A percentile compares a stretch with the other conserved stretches of the same genome.
Conservation (phyloP, 1,140 invertebrate genomes). For the Habropoda laboriosa region DNA sequence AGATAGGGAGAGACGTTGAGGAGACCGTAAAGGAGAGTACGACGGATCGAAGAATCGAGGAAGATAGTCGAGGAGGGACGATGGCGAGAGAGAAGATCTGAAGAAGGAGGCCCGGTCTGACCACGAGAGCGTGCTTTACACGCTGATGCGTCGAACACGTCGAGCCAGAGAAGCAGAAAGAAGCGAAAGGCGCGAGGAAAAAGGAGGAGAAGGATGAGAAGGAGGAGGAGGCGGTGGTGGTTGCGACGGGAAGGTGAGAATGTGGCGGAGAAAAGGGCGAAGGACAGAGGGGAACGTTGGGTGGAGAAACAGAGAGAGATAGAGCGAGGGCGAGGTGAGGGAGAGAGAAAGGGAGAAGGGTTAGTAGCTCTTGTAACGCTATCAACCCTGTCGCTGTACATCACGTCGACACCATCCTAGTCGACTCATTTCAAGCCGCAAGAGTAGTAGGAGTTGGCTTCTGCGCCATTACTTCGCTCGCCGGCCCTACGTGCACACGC, state of each 20-base stretch:
- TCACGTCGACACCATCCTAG: constrained; percentile 81
- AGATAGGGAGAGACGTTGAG: constrained; percentile 8
- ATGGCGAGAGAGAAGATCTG: not conserved
- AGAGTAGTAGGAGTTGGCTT: constrained; percentile 76
- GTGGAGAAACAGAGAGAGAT: too few relatives aligned
- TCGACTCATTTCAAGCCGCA: constrained; percentile 73
- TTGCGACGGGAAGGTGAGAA: constrained; percentile 22
- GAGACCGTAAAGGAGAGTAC: constrained; percentile 29
- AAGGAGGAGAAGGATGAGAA: not conserved
- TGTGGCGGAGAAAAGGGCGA: constrained; percentile 30
- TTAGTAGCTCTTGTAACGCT: constrained; percentile 82
- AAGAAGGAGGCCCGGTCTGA: constrained; percentile 45
- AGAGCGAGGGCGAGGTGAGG: constrained; percentile 22
- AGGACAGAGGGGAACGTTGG: not conserved
- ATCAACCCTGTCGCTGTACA: constrained; percentile 82
- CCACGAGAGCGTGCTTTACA: constrained; percentile 66
- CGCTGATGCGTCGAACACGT: constrained; percentile 62
- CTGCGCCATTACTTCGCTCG: constrained; percentile 77
- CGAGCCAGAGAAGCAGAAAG: constrained; percentile 39
- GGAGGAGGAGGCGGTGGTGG: constrained; percentile 44
- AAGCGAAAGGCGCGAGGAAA: constrained; percentile 18
- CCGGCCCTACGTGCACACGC: constrained; percentile 56
- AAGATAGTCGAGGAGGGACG: constrained; percentile 18
- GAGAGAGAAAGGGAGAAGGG: constrained; percentile 69
- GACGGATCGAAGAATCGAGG: not conserved